Evolutionary conservation across 2,113 vertebrate genomes (phyloP), one percentile per base, ranked within the genome.

Genomic region (Rhinolophus ferrumequinum): DNA sequence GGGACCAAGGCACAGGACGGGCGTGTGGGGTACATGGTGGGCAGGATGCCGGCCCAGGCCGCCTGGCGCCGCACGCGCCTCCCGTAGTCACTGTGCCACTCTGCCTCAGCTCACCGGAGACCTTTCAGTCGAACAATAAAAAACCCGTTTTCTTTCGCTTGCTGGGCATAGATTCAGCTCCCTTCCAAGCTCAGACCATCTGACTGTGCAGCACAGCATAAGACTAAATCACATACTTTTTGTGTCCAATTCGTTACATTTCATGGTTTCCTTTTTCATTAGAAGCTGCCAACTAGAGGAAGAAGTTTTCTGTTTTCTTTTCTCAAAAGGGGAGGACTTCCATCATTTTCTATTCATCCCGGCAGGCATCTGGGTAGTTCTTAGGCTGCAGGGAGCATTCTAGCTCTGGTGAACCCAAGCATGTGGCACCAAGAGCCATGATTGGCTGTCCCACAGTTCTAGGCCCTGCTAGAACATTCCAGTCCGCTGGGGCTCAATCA

Each of bases 51-150:
- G 58, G 82, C 33, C n/a, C 41, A 16, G 16, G 30, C 10, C 15
- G 4, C 22, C 50, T 4, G 5, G 18, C 15, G 28, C 12, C 1
- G 6, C 33, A n/a, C n/a, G 19, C 26, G 54, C 13, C 35, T 15
- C 26, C 18, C 28, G 3, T 33, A 30, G 21, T 54, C 30, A 8
- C 0, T n/a, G 38, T 5, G 0, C 54, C 21, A 8, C 3, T 1
- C 52, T 88, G 44, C 19, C 50, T 50, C 67, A 21, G 19, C 50
- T 44, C 41, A 44, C 41, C 16, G 67, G 67, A 70, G 44, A 82
- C 13, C 73, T 60, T 83, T 16, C 75, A 28, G 22, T 83, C n/a
- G 69, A 67, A 41, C 58, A 62, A 26, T 28, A 16, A 14, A 8
- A 66, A 75, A 6, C 0, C 50, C 35, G 70, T 14, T 76, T 15